A percentile compares a stretch with the other conserved stretches of the same genome.
phyloP scores from a whole-genome alignment of 2,113 vertebrate species.

The Scophthalmus maximus region DNA sequence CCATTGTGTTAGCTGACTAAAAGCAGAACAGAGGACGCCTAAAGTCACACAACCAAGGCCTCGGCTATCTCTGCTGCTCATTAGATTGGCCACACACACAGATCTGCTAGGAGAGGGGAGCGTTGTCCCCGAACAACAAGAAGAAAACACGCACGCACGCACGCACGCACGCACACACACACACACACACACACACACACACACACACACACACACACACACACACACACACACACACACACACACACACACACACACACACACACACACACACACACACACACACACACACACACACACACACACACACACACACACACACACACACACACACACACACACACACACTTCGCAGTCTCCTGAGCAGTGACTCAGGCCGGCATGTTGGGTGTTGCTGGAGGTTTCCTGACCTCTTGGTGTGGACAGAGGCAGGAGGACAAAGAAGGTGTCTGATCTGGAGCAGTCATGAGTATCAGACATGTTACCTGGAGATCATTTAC shows the following conservation, averaged over 20 bases:
- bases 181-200: constrained; percentile 21
- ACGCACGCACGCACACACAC: no score
- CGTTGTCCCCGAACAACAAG: constrained; percentile 47
- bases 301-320: constrained; percentile 15
- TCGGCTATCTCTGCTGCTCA: constrained; percentile 17
- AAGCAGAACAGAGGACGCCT: constrained; percentile 53
- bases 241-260: constrained; percentile 21
- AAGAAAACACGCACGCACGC: no score
- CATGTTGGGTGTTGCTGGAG: constrained; percentile 58
- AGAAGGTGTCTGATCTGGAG: neutral
- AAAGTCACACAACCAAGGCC: constrained; percentile 28
- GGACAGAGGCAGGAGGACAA: constrained; percentile 29
- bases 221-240: constrained; percentile 24
- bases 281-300: constrained; percentile 24
- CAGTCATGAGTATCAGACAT: constrained; percentile 61
- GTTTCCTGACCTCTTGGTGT: constrained; percentile 53
- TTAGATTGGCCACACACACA: constrained; percentile 11
- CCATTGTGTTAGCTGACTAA: constrained; percentile 69
- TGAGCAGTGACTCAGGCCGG: constrained; percentile 56
- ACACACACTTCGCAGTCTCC: constrained; percentile 40
- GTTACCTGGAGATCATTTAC: constrained; percentile 42
- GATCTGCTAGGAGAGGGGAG: constrained; percentile 31
- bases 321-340: constrained; percentile 13
- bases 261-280: constrained; percentile 15
- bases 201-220: constrained; percentile 15